Base-by-base conservation (phyloP, 2,113 vertebrate genomes). In the Castor canadensis region DNA sequence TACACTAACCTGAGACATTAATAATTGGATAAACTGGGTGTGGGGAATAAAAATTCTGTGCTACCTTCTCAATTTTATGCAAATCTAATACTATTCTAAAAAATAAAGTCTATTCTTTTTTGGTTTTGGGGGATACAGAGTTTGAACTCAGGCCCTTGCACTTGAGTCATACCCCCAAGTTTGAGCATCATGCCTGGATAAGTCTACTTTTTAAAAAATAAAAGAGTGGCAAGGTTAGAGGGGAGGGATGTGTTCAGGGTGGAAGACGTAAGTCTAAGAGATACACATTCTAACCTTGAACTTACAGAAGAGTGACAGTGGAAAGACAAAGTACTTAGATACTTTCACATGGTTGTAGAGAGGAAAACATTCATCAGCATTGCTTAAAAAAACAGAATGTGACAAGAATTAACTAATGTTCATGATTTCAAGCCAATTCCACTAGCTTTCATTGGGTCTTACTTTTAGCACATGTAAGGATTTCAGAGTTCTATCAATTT, bases 401-500 rank as follows among this genome's bases (percentile, higher is more conserved):
- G 56, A 73, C 26, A 77, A 87, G n/a, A 87, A 64, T 86, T 89
- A 92, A 79, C 28, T 26, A n/a, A 82, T 69, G 62, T 77, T 82
- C 40, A n/a, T 45, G 32, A 72, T 45, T 94, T 83, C 49, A 87
- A 94, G 20, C 28, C 19, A 54, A 49, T 60, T 83, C 54, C n/a
- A 56, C 64, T 54, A 5, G 28, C 16, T 85, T 93, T 67, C 60
- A 64, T 32, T 87, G 22, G 38, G 13, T 49, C 10, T 40, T 84
- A 71, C 38, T 75, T 66, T 82, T 87, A 54, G 38, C 60, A 35
- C 45, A 43, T 28, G 22, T 89, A 60, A 95, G 24, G 10, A 72
- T 86, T 91, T 75, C 9, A 30, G 47, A 88, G 6, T 85, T 93
- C 62, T 91, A 43, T 62, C 45, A 76, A 95, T 85, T 86, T 85